Evolutionary conservation across 2,888 invertebrate species (phyloP).

Genomic region (Sepioteuthis lessoniana): DNA sequence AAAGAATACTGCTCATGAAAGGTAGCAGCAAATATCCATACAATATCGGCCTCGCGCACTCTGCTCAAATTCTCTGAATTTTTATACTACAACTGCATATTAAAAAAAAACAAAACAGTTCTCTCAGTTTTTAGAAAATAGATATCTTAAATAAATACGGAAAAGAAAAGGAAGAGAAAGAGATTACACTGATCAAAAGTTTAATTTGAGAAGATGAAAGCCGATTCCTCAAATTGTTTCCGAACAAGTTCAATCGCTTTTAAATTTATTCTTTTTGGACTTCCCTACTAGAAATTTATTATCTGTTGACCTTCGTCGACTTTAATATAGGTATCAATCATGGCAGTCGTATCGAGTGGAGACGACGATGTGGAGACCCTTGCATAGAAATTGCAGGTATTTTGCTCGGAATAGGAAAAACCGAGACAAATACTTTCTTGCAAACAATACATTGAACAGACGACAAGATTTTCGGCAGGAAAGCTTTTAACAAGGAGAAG

Average conservation of each 20-base stretch:
- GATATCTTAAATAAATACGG: background rate
- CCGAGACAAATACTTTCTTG: background rate
- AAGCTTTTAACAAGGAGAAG: background rate
- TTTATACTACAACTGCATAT: too few species aligned
- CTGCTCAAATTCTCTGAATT: too few species aligned
- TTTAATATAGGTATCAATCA: background rate
- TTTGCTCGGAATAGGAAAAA: background rate
- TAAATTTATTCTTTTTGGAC: too few species aligned
- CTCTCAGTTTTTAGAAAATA: too few species aligned
- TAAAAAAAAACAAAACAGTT: too few species aligned
- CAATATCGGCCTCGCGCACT: too few species aligned
- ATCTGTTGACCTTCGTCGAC: conserved; percentile 50
- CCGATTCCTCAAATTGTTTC: too few species aligned
- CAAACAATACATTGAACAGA: background rate
- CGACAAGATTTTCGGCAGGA: background rate
- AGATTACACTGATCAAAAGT: conserved; percentile 39
- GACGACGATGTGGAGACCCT: background rate
- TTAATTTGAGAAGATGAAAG: conserved; percentile 39
- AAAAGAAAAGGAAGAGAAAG: conserved; percentile 37
- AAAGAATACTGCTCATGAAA: too few species aligned
- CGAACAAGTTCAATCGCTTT: too few species aligned
- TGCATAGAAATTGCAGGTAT: background rate
- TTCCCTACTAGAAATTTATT: conserved; percentile 51
- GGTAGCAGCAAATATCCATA: too few species aligned
- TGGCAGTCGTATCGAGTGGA: background rate